Base-by-base conservation (phyloP, 2,888 invertebrate genomes). In the Ophion ventricosus region DNA sequence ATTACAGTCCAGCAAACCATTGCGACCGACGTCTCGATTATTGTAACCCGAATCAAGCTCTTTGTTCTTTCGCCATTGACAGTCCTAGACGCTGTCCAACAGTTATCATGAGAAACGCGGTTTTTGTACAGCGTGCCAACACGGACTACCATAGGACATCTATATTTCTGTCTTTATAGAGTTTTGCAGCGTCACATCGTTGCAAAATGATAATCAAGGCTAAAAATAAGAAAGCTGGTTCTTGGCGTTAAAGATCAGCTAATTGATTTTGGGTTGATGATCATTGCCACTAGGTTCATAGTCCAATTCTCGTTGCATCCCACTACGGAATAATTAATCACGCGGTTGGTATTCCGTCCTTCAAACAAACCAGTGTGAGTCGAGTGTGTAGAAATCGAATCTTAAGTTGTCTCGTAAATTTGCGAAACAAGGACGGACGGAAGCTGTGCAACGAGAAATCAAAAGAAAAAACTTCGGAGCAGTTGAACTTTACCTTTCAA, bases 401-500 rank as follows among this genome's bases (percentile, higher is more conserved):
- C 49, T 49, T 17, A 17, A 49, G 49, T 3, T 49, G 17, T 17
- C 14, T 49, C 3, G 17, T 40, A 40, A 49, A 14, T 49, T 49
- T 49, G 49, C 49, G 49, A 49, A 17, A 35, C 35, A 35, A 35
- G 8, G 14, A 49, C 17, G 17, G 14, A 14, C 17, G 49, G 49
- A 2, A 49, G 49, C 20, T 35, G 43, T 57, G 59, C 20, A n/a
- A 49, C 54, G 17, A 75, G 73, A 69, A 40, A 69, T 78, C 75
- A 83, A 79, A 83, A 75, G 79, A 83, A 79, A 83, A 75, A 63
- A 79, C 54, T 70, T 70, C 89, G 88, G 88, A 88, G 89, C 90
- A 89, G 91, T 90, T 91, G 88, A 89, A 90, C 90, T 90, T 90
- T 90, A 90, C 90, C 87, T 89, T 88, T 90, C 90, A 89, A 90